Percentiles rank a stretch among this genome's conserved stretches.
phyloP scores from a whole-genome alignment of 2,888 invertebrate species.

The Tenthredo scrophulariae region DNA sequence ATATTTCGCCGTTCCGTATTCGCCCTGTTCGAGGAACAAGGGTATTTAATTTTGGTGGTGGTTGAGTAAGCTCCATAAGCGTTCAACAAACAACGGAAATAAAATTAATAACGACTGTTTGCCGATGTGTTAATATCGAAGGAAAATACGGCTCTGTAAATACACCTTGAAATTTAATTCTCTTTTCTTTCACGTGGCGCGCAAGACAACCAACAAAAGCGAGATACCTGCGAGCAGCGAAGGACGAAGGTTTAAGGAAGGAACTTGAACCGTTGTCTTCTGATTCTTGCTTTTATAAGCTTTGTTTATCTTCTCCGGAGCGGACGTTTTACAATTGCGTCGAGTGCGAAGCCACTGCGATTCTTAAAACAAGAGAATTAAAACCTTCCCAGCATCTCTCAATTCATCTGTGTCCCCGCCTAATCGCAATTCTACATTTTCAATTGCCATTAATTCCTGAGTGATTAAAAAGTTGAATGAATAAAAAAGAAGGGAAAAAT shows the following conservation, averaged over 20 bases:
- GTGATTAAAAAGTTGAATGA: conserved; percentile 9
- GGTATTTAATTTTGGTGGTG: conserved; percentile 53
- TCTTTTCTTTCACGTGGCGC: conserved; percentile 20
- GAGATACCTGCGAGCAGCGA: not conserved
- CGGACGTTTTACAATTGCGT: conserved; percentile 58
- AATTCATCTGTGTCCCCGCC: not conserved
- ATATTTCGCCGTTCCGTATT: conserved; percentile 21
- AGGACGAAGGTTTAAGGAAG: conserved; percentile 46
- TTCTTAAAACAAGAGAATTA: conserved; percentile 31
- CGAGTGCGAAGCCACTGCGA: conserved; percentile 29
- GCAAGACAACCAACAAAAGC: conserved; percentile 12
- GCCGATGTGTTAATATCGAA: conserved; percentile 65
- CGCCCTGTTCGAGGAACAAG: conserved; percentile 27
- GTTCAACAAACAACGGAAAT: conserved; percentile 60
- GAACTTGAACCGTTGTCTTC: conserved; percentile 9
- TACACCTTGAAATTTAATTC: conserved; percentile 63
- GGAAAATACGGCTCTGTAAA: conserved; percentile 63
- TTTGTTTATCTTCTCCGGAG: conserved; percentile 60
- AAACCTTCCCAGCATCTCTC: not conserved
- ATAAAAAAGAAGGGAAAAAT: not conserved
- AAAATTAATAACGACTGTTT: conserved; percentile 66
- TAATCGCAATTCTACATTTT: conserved; percentile 1
- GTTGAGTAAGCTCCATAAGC: conserved; percentile 54
- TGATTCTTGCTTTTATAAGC: conserved; percentile 59
- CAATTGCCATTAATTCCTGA: conserved; percentile 19